These are phyloP conservation scores for Megastigmus dorsalis DNA, from an alignment of 2,888 invertebrate species.

Conservation along the genomic window DNA sequence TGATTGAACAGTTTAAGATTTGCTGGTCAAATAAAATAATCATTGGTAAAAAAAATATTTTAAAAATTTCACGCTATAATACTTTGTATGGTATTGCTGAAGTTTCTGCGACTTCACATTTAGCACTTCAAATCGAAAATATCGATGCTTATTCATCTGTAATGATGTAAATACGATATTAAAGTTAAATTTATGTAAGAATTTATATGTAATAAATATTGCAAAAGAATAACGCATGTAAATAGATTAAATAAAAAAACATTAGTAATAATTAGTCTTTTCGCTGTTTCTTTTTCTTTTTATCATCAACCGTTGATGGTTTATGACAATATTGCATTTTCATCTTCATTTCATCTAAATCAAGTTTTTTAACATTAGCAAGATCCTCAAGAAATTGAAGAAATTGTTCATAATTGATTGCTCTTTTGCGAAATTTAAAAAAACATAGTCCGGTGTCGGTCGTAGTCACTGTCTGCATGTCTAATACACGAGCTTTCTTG, in stretches of 20 bases:
- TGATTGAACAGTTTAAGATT: background rate
- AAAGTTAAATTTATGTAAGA: conserved; percentile 30
- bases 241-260: conserved; percentile 54
- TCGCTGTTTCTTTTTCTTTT: background rate
- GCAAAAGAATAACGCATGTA: conserved; percentile 60
- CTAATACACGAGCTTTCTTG: conserved; percentile 61
- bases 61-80: conserved; percentile 23
- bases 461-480: conserved; percentile 62
- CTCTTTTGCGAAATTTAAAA: conserved; percentile 67
- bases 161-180: conserved; percentile 19
- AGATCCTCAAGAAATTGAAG: conserved; percentile 61
- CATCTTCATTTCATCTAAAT: conserved; percentile 59
- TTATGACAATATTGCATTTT: conserved; percentile 62
- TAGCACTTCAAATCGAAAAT: background rate
- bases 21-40: too few species aligned
- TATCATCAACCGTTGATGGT: conserved; percentile 46
- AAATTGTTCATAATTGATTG: conserved; percentile 63
- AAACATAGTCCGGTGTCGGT: conserved; percentile 66
- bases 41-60: background rate
- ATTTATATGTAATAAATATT: conserved; percentile 50
- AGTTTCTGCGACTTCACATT: conserved; percentile 17
- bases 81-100: conserved; percentile 35
- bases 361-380: conserved; percentile 57
- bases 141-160: background rate
- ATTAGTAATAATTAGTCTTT: too few species aligned